Base-by-base conservation (phyloP, 2,888 invertebrate species). In the Ctena decussata region DNA sequence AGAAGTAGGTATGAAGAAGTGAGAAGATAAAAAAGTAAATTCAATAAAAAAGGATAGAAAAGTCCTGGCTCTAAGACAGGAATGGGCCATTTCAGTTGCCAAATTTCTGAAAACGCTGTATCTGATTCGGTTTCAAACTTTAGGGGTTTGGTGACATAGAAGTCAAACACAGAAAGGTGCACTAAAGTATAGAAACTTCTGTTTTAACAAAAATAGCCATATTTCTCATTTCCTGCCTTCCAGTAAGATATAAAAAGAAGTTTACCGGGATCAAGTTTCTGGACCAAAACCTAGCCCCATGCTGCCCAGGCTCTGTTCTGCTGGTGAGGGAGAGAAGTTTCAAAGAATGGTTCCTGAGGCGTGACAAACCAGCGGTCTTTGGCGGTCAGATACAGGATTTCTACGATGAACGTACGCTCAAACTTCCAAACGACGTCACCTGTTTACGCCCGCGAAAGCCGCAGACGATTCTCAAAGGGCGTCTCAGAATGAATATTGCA, bases 371-470 rank as follows among this genome's bases (percentile, higher is more conserved):
- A 0, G 83, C 82, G 0, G 82, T 84, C 49, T 73, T 89, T 30
- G 80, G 86, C 11, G 91, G 88, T 37, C 41, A 72, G 18, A 53
- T 85, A 8, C 81, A 79, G 60, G 91, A 91, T 49, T 91, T 89
- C 76, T 80, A 60, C 53, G 84, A 88, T 0, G 49, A 79, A 69
- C 82, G 88, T 81, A 41, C 75, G 72, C 18, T 44, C 21, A 12
- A 15, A 41, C 24, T 1, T 6, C 11, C 24, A 3, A 3, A 35
- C 11, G 65, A 65, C 21, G 30, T 65, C 65, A 18, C 18, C 3
- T 65, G 65, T 21, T 65, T 65, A 21, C 65, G 65, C 35, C 65
- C 32, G 65, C 15, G 21, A 18, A 12, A 32, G 6, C 24, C 35
- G 21, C 2, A 35, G 5, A 15, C 12, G 35, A 15, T 35, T 8